Evolutionary conservation across 2,888 invertebrate genomes (phyloP).

Genomic region (Tenthredo notha): DNA sequence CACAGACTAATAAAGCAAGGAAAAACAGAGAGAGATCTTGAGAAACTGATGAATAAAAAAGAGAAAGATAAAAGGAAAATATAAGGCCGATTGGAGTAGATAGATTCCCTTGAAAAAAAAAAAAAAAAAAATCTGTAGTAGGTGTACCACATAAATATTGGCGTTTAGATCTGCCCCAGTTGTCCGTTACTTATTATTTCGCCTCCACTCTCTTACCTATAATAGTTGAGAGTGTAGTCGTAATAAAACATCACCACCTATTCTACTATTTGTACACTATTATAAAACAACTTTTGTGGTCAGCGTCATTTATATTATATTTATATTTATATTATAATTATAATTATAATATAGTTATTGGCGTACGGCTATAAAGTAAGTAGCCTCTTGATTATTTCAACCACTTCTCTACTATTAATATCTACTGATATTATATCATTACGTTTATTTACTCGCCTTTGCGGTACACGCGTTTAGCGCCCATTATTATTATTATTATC

Average conservation of each 20-base stretch:
- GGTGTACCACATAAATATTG: not conserved
- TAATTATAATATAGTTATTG: slow-evolving; percentile 13
- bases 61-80: slow-evolving; percentile 6
- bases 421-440: slow-evolving; percentile 14
- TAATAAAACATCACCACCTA: slow-evolving; percentile 22
- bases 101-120: slow-evolving; percentile 5
- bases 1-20: slow-evolving; percentile 49
- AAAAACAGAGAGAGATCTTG: slow-evolving; percentile 59
- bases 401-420: slow-evolving; percentile 32
- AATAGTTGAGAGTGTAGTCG: not conserved
- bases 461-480: slow-evolving; percentile 37
- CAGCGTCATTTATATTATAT: slow-evolving; percentile 8
- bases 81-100: not conserved
- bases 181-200: slow-evolving; percentile 32
- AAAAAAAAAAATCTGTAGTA: slow-evolving; percentile 41
- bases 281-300: not conserved
- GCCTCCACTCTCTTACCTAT: not conserved
- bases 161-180: slow-evolving; percentile 5
- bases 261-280: slow-evolving; percentile 33
- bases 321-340: not conserved
- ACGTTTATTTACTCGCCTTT: slow-evolving; percentile 40
- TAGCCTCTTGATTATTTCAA: slow-evolving; percentile 15
- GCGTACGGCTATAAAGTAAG: not conserved
- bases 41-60: slow-evolving; percentile 54
- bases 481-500: slow-evolving; percentile 50